Evolutionary conservation across 2,888 invertebrate genomes (phyloP).

Genomic region (Lamproptera curius): DNA sequence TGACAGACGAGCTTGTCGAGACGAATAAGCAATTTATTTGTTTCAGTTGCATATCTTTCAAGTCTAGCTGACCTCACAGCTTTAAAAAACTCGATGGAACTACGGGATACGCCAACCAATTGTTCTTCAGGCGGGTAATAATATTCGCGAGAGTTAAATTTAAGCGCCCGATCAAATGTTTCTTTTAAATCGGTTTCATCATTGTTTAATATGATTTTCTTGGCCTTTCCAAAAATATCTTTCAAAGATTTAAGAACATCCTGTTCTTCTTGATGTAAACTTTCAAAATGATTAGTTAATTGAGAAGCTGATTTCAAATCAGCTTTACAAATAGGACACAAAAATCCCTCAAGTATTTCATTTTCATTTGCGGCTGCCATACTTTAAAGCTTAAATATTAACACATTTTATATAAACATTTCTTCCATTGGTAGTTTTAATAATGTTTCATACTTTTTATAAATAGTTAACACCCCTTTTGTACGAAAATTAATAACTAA

Average conservation of each 20-base stretch:
- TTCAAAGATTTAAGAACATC: constrained; percentile 89
- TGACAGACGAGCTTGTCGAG: constrained; percentile 92
- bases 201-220: constrained; percentile 89
- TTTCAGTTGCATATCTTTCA: constrained; percentile 95
- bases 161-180: constrained; percentile 75
- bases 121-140: constrained; percentile 67
- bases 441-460: no score
- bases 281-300: constrained; percentile 93
- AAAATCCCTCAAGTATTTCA: constrained; percentile 92
- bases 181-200: constrained; percentile 82
- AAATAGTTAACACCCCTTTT: no score
- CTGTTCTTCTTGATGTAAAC: constrained; percentile 91
- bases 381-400: neutral
- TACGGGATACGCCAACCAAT: constrained; percentile 80
- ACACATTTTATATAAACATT: constrained; percentile 25
- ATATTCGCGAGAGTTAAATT: constrained; percentile 57
- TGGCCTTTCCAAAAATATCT: constrained; percentile 93
- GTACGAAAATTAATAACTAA: no score
- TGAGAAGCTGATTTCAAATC: constrained; percentile 91
- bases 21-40: constrained; percentile 96
- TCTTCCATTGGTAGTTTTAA: constrained; percentile 22
- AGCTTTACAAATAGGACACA: constrained; percentile 96
- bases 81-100: constrained; percentile 87
- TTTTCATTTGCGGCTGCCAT: constrained; percentile 71
- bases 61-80: constrained; percentile 80